phyloP scores from a whole-genome alignment of 2,113 vertebrate genomes.

The Prionailurus viverrinus region DNA sequence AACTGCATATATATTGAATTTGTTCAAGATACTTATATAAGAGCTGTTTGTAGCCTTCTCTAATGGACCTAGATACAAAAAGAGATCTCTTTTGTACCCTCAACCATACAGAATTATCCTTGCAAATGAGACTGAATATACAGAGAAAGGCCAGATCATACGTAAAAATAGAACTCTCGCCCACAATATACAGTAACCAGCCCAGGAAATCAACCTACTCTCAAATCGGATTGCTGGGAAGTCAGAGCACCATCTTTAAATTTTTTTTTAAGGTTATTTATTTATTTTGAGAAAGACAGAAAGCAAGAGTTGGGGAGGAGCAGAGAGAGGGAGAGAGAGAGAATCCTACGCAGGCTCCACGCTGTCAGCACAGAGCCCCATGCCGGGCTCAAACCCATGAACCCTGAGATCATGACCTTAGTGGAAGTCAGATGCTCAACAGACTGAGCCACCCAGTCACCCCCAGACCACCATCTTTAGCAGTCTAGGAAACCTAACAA shows the following conservation, averaged over 20 bases:
- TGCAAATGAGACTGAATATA: neutral
- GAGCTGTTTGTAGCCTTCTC: neutral
- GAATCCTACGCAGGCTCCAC: too few relatives aligned
- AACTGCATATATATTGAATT: neutral
- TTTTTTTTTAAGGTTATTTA: too few relatives aligned
- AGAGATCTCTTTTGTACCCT: neutral
- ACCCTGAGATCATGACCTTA: too few relatives aligned
- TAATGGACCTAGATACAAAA: neutral
- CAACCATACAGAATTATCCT: neutral
- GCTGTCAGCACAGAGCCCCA: too few relatives aligned
- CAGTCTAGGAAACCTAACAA: neutral
- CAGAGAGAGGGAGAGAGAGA: too few relatives aligned
- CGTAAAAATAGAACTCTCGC: neutral
- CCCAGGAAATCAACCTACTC: neutral
- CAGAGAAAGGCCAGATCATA: neutral
- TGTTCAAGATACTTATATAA: conserved; percentile 12
- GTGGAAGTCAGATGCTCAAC: too few relatives aligned
- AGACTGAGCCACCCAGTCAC: too few relatives aligned
- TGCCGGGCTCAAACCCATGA: too few relatives aligned
- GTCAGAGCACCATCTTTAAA: neutral
- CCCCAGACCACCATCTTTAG: neutral
- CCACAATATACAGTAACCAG: neutral
- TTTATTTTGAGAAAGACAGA: too few relatives aligned
- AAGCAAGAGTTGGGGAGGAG: too few relatives aligned
- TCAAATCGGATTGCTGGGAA: neutral